These are phyloP conservation scores for Drosophila meridionalis DNA, from an alignment of 2,888 invertebrate species.

Conservation along the genomic window DNA sequence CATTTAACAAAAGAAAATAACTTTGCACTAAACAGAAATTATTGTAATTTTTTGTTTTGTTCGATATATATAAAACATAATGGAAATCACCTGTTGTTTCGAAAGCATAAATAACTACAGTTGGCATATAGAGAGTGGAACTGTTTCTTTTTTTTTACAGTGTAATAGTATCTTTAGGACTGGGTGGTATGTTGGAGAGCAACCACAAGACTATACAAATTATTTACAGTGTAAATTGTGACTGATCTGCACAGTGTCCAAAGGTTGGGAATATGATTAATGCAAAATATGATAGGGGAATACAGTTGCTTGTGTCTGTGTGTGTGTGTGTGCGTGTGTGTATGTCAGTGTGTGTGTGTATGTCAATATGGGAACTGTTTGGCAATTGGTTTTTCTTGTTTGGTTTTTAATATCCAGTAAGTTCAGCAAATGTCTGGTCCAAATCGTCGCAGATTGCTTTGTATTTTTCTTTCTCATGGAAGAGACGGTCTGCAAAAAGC, in stretches of 20 bases:
- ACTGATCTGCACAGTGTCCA: constrained; percentile 39
- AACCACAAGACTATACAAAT: constrained; percentile 66
- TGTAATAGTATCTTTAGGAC: constrained; percentile 40
- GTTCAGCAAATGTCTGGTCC: constrained; percentile 98
- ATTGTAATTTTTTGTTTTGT: background rate
- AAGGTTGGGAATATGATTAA: constrained; percentile 3
- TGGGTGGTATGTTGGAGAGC: constrained; percentile 22
- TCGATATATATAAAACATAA: constrained; percentile 47
- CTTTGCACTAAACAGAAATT: constrained; percentile 50
- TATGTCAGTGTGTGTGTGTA: constrained; percentile 19
- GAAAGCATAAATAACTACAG: constrained; percentile 77
- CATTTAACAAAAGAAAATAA: constrained; percentile 53
- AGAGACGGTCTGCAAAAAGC: constrained; percentile 91
- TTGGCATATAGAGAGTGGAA: constrained; percentile 61
- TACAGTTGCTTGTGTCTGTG: constrained; percentile 17
- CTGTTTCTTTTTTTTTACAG: constrained; percentile 64
- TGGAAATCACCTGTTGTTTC: constrained; percentile 74
- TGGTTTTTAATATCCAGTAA: constrained; percentile 95
- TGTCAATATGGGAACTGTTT: constrained; percentile 23
- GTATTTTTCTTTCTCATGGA: constrained; percentile 94
- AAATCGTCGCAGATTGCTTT: constrained; percentile 99
- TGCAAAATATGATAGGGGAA: constrained; percentile 13
- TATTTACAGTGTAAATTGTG: constrained; percentile 75
- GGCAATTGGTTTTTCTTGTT: constrained; percentile 29
- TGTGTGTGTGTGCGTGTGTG: constrained; percentile 19